A percentile compares a stretch with the other conserved stretches of the same genome.
These are phyloP conservation scores for Actinia equina DNA, from an alignment of 64 coral and sea anemone genomes.

Conservation along the genomic window DNA sequence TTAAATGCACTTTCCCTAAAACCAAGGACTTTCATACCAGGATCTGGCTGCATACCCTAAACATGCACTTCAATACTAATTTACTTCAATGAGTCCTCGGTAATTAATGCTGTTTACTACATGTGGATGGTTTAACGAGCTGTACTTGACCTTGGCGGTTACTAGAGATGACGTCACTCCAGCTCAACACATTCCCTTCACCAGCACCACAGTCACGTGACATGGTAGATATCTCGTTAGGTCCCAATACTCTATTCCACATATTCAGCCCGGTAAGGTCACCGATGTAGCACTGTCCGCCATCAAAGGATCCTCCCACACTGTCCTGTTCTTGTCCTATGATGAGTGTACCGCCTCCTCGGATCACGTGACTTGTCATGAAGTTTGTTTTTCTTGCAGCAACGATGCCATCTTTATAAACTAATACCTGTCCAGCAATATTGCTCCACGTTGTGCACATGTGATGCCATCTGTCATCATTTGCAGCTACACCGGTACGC, in stretches of 20 bases:
- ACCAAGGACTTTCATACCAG: too few relatives aligned
- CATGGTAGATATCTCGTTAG: conserved; percentile 10
- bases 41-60: too few relatives aligned
- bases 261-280: conserved; percentile 36
- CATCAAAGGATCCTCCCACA: conserved; percentile 14
- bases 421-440: too few relatives aligned
- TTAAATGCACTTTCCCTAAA: too few relatives aligned
- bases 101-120: neutral
- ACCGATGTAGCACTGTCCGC: conserved; percentile 7
- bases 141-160: neutral
- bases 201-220: neutral
- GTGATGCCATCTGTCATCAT: too few relatives aligned
- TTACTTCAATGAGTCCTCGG: too few relatives aligned
- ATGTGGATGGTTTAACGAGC: neutral
- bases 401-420: conserved; percentile 39
- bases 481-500: too few relatives aligned
- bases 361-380: neutral
- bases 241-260: conserved; percentile 32
- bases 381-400: neutral
- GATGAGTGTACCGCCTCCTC: conserved; percentile 4
- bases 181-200: neutral
- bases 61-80: too few relatives aligned
- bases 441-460: too few relatives aligned
- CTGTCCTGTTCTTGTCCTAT: conserved; percentile 40
- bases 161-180: conserved; percentile 20